These are phyloP conservation scores for Agrochola litura DNA, from an alignment of 2,888 invertebrate genomes.

Conservation along the genomic window DNA sequence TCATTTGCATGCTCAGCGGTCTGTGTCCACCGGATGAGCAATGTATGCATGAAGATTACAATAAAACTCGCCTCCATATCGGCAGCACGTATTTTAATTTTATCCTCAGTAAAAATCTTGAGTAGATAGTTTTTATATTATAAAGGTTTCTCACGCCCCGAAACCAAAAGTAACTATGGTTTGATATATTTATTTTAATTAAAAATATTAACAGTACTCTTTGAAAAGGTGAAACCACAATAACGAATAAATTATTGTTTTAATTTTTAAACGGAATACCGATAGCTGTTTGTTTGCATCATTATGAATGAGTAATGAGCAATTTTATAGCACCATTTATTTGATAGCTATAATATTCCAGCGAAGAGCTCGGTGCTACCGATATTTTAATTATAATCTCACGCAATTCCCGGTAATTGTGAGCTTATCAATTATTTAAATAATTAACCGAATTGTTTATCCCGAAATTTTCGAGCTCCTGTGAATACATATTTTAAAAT, in stretches of 20 bases:
- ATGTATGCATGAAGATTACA: no score
- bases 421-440: not conserved
- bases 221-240: not conserved
- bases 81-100: no score
- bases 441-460: not conserved
- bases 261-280: not conserved
- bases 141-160: no score
- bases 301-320: conserved; percentile 10
- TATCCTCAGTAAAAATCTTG: no score
- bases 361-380: not conserved
- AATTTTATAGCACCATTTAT: conserved; percentile 28
- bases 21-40: no score
- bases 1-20: no score
- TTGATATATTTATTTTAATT: not conserved
- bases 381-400: conserved; percentile 21
- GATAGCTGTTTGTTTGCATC: conserved; percentile 13
- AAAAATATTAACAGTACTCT: not conserved
- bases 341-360: conserved; percentile 9
- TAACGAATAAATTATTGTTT: not conserved
- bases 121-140: no score
- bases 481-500: not conserved
- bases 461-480: conserved; percentile 1
- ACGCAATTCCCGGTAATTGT: conserved; percentile 19
- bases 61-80: no score
- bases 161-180: no score